Conservation (phyloP, 2,888 invertebrate genomes). For the Automeris io region DNA sequence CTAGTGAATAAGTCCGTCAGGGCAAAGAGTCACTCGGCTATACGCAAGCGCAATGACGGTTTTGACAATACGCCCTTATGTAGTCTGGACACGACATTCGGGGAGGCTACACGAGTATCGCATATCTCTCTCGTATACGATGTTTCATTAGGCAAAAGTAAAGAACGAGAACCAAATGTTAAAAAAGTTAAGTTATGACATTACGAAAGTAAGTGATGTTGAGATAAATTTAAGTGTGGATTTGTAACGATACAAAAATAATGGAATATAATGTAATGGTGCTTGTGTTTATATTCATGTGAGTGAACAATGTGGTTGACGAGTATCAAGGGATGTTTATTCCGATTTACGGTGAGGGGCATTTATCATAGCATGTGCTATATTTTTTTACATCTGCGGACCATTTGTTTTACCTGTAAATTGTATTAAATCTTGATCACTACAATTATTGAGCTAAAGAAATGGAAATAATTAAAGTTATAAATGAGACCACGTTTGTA, state of each 20-base stretch:
- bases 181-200: constrained; percentile 40
- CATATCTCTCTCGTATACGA: constrained; percentile 22
- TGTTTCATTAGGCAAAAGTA: constrained; percentile 40
- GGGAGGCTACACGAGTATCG: constrained; percentile 36
- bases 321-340: constrained; percentile 51
- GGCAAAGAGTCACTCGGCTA: constrained; percentile 65
- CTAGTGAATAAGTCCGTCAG: constrained; percentile 69
- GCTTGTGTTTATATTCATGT: constrained; percentile 34
- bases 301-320: constrained; percentile 52
- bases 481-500: no score
- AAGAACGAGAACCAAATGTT: constrained; percentile 35
- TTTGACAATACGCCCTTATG: constrained; percentile 58
- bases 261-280: background rate
- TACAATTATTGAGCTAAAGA: no score
- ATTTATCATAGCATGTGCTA: constrained; percentile 12
- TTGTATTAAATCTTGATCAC: no score
- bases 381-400: background rate
- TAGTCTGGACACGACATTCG: constrained; percentile 55
- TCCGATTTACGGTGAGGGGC: constrained; percentile 48
- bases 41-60: constrained; percentile 61
- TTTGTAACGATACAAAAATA: background rate
- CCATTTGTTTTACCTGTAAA: constrained; percentile 2
- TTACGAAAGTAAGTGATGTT: constrained; percentile 22
- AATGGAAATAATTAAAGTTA: no score
- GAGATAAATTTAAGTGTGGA: constrained; percentile 17